Conservation (phyloP, 2,888 invertebrate species). For the Seira ritae region DNA sequence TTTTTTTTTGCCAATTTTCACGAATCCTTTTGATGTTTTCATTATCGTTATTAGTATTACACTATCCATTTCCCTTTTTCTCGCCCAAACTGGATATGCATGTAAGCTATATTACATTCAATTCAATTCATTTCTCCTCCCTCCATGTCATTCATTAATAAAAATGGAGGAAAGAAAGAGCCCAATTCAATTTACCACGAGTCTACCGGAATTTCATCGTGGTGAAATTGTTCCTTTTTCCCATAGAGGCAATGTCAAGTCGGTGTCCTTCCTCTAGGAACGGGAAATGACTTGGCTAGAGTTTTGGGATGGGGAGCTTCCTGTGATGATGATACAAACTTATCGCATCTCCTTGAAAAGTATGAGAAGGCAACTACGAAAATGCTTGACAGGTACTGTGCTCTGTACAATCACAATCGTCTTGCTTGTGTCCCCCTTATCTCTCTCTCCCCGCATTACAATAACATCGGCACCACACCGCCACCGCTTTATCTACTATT, state of each 20-base stretch:
- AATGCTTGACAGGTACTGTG: constrained; percentile 90
- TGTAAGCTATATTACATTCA: constrained; percentile 79
- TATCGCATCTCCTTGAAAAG: constrained; percentile 92
- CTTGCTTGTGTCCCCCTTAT: neutral
- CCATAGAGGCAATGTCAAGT: constrained; percentile 92
- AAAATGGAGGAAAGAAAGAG: no score
- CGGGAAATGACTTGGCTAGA: constrained; percentile 96
- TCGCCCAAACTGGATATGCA: constrained; percentile 95
- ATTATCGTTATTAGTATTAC: no score
- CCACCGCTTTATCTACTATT: neutral
- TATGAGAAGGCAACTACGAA: constrained; percentile 98
- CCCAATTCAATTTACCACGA: no score
- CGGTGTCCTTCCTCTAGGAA: constrained; percentile 95
- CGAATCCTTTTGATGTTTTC: no score
- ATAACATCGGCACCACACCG: neutral
- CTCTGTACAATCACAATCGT: neutral
- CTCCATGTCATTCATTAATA: neutral
- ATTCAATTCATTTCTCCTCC: neutral
- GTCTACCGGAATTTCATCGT: neutral
- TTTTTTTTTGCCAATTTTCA: no score
- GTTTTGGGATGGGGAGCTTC: constrained; percentile 98
- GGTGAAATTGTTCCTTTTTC: constrained; percentile 44
- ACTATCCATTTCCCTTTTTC: no score
- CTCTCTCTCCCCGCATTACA: no score
- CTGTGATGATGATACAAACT: constrained; percentile 95